Evolutionary conservation across 2,113 vertebrate species (phyloP), one percentile per base, ranked within the genome.

Genomic region (Lagopus muta): DNA sequence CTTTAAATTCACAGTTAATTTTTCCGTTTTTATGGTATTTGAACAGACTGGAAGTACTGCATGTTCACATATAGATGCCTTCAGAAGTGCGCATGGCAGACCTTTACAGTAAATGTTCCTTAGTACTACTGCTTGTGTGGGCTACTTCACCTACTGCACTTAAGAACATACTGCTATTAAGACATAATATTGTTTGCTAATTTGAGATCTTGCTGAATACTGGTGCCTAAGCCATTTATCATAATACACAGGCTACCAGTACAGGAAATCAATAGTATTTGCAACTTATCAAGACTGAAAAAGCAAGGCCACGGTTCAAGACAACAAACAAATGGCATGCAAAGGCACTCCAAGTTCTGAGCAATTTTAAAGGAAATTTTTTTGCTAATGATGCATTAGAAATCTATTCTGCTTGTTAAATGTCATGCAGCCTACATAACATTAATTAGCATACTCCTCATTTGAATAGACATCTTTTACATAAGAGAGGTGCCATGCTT

Each of bases 381-480:
- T 89, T 87, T 91, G 43, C 79, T 83, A 88, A 88, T 34, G 79
- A 72, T 58, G 42, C 47, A 80, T 67, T 86, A 92, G 67, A 78
- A 83, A 81, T 47, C 64, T 78, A 64, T 75, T 89, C 52, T 79
- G 40, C 81, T 93, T 86, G 38, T 40, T 52, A 92, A 91, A 89
- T 62, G 64, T 45, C 71, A 67, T 0, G 42, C 43, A 86, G 55
- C 75, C 47, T 47, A 60, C 30, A 5, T 6, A 86, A 76, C 57
- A 74, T 65, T 73, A 74, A 75, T 81, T 57, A 91, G 14, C 7
- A 1, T 27, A 60, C 80, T 78, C 15, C 64, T 82, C 55, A 55
- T 40, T 40, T 52, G 36, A 92, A 92, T 7, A 32, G 32, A 71
- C 18, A 25, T 62, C 2, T 67, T 77, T 86, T 80, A 71, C 13